Evolutionary conservation across 2,113 vertebrate species (phyloP).

Genomic region (Isichthys henryi): DNA sequence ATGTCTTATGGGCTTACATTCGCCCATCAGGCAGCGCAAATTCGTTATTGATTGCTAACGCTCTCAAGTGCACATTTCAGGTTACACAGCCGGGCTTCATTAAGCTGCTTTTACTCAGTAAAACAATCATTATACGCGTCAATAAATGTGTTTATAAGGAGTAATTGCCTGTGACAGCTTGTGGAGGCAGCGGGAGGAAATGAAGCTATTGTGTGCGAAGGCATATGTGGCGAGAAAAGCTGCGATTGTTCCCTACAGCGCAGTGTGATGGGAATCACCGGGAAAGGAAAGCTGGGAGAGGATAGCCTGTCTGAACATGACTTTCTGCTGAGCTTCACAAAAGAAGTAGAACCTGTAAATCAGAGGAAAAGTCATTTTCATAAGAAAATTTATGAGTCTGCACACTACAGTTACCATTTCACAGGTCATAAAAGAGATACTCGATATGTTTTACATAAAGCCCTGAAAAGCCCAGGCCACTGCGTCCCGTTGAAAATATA

Average conservation of each 20-base stretch:
- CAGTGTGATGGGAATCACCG: neutral
- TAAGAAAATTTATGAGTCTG: conserved; percentile 5
- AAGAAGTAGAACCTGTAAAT: neutral
- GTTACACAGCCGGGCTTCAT: neutral
- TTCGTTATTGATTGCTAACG: neutral
- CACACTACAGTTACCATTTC: neutral
- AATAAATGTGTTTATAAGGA: neutral
- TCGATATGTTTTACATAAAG: neutral
- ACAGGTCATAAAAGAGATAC: conserved; percentile 10
- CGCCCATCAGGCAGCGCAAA: neutral
- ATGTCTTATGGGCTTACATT: neutral
- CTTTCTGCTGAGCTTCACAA: neutral
- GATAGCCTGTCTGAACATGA: neutral
- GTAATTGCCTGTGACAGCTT: neutral
- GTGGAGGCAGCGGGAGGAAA: neutral
- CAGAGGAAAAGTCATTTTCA: neutral
- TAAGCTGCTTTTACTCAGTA: neutral
- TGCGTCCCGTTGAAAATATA: neutral
- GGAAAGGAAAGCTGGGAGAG: neutral
- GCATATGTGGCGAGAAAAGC: neutral
- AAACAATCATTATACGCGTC: neutral
- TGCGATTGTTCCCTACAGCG: neutral
- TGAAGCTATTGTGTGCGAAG: neutral
- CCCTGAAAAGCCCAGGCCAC: neutral
- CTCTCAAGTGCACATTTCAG: neutral